These are phyloP conservation scores for Zelostemma sp. DNA, from an alignment of 1,140 invertebrate genomes.

Conservation along the genomic window DNA sequence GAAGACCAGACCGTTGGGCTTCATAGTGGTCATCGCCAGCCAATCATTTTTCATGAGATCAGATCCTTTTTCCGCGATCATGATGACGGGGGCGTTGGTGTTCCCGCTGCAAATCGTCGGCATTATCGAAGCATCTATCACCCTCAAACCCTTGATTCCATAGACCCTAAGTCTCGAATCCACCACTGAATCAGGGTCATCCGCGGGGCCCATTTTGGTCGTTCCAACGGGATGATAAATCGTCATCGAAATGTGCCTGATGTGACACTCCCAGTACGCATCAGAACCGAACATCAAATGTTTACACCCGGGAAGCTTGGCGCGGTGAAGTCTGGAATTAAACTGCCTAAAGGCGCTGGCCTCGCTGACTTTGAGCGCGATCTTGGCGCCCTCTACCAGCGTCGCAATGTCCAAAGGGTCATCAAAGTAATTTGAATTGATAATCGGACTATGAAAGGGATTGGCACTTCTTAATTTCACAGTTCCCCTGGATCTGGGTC, in stretches of 20 bases:
- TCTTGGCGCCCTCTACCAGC: conserved; percentile 85
- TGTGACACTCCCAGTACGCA: conserved; percentile 87
- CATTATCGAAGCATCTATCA: conserved; percentile 92
- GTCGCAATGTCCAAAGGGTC: conserved; percentile 82
- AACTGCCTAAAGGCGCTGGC: conserved; percentile 86
- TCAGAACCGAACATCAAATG: conserved; percentile 80
- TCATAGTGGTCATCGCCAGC: conserved; percentile 62
- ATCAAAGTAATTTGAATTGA: conserved; percentile 91
- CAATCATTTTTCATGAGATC: conserved; percentile 86
- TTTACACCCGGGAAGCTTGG: conserved; percentile 84
- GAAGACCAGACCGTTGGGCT: conserved; percentile 34
- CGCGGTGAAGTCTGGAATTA: conserved; percentile 79
- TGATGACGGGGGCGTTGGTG: conserved; percentile 87
- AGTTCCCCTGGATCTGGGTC: conserved; percentile 84
- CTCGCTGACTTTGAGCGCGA: conserved; percentile 78
- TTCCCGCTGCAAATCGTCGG: conserved; percentile 85
- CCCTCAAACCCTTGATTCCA: conserved; percentile 81
- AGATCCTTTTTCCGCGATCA: conserved; percentile 89
- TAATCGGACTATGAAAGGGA: conserved; percentile 86
- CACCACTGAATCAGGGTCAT: conserved; percentile 83
- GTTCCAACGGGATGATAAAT: conserved; percentile 88
- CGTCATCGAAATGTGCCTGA: conserved; percentile 87
- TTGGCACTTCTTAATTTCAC: conserved; percentile 81
- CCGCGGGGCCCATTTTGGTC: conserved; percentile 85
- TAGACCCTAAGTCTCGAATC: conserved; percentile 84